A percentile compares a stretch with the other conserved stretches of the same genome.
phyloP scores from a whole-genome alignment of 1,140 invertebrate genomes.

The Drosophila pseudoananassae region DNA sequence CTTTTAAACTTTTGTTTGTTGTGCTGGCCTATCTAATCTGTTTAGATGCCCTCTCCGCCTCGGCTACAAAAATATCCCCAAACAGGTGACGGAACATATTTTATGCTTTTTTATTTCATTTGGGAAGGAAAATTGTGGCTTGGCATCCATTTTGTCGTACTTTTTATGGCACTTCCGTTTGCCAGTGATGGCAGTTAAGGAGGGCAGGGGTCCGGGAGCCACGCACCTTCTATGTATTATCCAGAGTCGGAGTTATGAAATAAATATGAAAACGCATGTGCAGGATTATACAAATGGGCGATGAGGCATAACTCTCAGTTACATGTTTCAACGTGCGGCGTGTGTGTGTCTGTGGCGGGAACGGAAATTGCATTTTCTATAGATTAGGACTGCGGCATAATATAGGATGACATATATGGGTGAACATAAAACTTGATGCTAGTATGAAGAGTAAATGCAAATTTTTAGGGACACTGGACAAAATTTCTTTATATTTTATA shows the following conservation, averaged over 20 bases:
- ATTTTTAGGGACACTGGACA: background rate
- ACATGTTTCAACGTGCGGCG: slow-evolving; percentile 1
- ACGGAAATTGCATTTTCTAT: slow-evolving; percentile 74
- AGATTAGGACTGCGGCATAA: slow-evolving; percentile 68
- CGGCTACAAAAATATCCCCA: slow-evolving; percentile 8
- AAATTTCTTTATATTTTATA: background rate
- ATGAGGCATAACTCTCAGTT: slow-evolving; percentile 44
- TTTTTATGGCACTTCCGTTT: slow-evolving; percentile 62
- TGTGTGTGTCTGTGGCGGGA: slow-evolving; percentile 28
- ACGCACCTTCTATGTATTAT: slow-evolving; percentile 37
- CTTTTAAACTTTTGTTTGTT: slow-evolving; percentile 49
- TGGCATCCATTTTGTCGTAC: slow-evolving; percentile 59
- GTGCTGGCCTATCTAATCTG: slow-evolving; percentile 66
- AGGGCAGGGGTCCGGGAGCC: background rate
- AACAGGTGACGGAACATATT: slow-evolving; percentile 59
- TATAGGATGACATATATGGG: slow-evolving; percentile 71
- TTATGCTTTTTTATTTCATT: slow-evolving; percentile 78
- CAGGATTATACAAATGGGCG: slow-evolving; percentile 67
- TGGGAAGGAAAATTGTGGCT: slow-evolving; percentile 14
- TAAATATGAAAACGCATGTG: slow-evolving; percentile 74
- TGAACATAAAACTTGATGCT: slow-evolving; percentile 34
- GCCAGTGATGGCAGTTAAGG: slow-evolving; percentile 10
- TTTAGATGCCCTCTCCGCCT: slow-evolving; percentile 27
- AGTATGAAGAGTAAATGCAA: slow-evolving; percentile 9
- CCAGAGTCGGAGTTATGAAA: slow-evolving; percentile 45